These are phyloP conservation scores for Pocillopora meandrina DNA, from an alignment of 92 coral and sea anemone genomes.

Conservation along the genomic window DNA sequence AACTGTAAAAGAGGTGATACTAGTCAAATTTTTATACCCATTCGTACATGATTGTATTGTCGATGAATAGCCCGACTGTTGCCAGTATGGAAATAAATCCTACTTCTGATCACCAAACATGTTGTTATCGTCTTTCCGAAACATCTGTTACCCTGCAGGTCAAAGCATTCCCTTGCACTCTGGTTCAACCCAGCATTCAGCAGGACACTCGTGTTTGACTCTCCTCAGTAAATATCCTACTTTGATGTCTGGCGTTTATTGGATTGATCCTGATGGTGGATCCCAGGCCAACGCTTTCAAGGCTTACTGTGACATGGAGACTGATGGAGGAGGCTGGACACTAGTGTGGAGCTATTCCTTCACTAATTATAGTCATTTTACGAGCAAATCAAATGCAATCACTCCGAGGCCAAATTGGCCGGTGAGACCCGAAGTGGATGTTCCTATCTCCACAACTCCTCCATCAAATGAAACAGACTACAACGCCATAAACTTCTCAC, in stretches of 20 bases:
- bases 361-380: neutral
- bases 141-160: no score
- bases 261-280: conserved; percentile 60
- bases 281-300: conserved; percentile 42
- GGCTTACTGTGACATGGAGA: conserved; percentile 61
- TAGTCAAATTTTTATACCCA: no score
- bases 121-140: no score
- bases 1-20: no score
- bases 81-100: no score
- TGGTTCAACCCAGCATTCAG: no score
- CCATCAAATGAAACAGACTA: conserved; percentile 50
- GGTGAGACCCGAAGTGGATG: neutral
- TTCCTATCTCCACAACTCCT: conserved; percentile 26
- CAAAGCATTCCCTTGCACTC: no score
- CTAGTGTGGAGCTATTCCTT: conserved; percentile 35
- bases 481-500: conserved; percentile 37
- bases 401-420: conserved; percentile 33
- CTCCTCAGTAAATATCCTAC: neutral
- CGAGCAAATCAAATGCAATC: neutral
- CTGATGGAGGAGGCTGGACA: conserved; percentile 42
- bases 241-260: conserved; percentile 37
- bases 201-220: conserved; percentile 12
- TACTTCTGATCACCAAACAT: neutral
- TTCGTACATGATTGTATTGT: no score
- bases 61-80: no score